Evolutionary conservation across 2,113 vertebrate species (phyloP), one percentile per base, ranked within the genome.

Genomic region (Passer domesticus): DNA sequence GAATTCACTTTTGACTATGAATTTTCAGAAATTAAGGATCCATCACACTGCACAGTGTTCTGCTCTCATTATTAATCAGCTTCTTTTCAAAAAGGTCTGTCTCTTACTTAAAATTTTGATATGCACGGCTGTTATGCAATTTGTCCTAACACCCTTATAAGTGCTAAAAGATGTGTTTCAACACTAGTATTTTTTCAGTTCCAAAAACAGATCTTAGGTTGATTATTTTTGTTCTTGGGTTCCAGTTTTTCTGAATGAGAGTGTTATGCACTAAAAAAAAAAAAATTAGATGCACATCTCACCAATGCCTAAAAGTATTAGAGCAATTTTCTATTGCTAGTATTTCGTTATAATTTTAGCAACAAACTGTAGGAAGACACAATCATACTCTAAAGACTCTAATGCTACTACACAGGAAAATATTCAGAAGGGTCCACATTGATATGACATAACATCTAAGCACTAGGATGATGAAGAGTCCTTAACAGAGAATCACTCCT

Each of bases 41-140:
- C 0, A 2, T 67, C 5, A 47, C 5, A 6, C n/a, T 66, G 13
- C 2, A 8, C 0, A 0, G 22, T 35, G 31, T 49, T 67, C 76
- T 62, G 17, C 60, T 90, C 30, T 68, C 15, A 13, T 50, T 84
- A 22, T 66, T 76, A 25, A 56, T 27, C 46, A 30, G 2, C 15
- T 28, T 37, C 28, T 83, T 64, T 81, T 74, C 19, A 58, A 64
- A 83, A 83, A 63, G 3, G 10, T 56, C 19, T 49, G 6, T 37
- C 37, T 35, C 24, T 69, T 37, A 33, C 22, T 60, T 80, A 52
- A 9, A 68, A 56, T 24, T 43, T 68, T 30, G 3, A 43, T 76
- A 68, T 83, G 5, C 15, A 31, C 35, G 25, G 4, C 41, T 73
- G 11, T 46, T 39, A 56, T 25, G 20, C 5, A 5, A 25, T 74